Conservation (phyloP, 2,113 vertebrate species). For the Mustela nigripes region DNA sequence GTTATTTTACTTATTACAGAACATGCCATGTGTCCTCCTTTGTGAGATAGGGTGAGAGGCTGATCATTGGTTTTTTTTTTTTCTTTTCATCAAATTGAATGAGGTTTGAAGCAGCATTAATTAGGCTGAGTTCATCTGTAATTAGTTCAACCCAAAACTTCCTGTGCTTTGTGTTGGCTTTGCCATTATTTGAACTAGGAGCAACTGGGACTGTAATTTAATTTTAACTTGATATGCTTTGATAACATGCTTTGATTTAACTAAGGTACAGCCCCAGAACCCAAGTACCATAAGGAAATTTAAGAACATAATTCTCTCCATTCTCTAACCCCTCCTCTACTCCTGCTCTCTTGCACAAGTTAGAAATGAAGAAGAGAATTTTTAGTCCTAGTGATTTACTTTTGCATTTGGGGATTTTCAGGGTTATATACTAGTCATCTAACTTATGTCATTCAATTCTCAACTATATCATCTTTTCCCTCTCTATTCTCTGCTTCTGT, state of each 20-base stretch:
- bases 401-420: neutral
- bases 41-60: neutral
- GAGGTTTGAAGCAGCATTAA: neutral
- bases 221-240: neutral
- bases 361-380: neutral
- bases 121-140: neutral
- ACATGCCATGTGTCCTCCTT: neutral
- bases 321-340: neutral
- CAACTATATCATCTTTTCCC: fast-evolving
- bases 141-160: neutral
- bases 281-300: neutral
- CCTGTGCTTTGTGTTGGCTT: neutral
- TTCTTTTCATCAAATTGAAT: neutral
- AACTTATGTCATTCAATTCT: neutral
- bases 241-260: neutral
- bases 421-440: no score
- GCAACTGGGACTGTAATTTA: neutral
- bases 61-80: neutral
- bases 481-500: neutral
- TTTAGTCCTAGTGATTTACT: neutral
- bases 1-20: neutral
- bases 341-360: neutral
- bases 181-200: neutral
- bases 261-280: neutral
- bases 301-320: neutral